Evolutionary conservation across 2,888 invertebrate species (phyloP).

Genomic region (Loripinus fragilis): DNA sequence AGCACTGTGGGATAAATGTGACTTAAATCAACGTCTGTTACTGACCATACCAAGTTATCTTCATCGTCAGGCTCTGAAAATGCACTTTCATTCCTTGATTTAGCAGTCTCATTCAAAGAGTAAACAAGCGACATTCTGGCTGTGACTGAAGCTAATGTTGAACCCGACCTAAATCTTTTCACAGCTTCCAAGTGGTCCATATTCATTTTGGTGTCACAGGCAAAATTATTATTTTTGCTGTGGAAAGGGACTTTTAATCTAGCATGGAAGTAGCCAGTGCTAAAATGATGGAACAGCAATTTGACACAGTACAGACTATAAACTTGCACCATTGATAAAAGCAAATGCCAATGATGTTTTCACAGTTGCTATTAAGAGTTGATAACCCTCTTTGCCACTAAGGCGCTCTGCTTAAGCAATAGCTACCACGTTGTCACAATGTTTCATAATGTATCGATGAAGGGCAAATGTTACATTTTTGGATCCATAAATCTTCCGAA

Average conservation of each 20-base stretch:
- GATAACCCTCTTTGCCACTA: conserved; percentile 16
- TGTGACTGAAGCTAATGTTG: conserved; percentile 33
- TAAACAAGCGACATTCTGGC: conserved; percentile 48
- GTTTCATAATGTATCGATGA: conserved; percentile 36
- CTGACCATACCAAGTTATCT: conserved; percentile 19
- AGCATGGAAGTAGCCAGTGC: conserved; percentile 15
- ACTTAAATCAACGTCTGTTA: conserved; percentile 12
- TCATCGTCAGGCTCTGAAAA: background rate
- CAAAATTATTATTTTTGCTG: conserved; percentile 19
- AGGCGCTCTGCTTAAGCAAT: conserved; percentile 25
- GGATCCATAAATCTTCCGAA: conserved; percentile 12
- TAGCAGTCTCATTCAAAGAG: conserved; percentile 19
- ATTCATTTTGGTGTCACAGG: conserved; percentile 28
- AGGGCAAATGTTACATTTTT: conserved; percentile 36
- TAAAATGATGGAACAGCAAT: conserved; percentile 7
- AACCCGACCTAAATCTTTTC: no score
- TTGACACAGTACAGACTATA: conserved; percentile 27
- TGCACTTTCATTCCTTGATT: background rate
- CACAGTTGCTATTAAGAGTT: conserved; percentile 16
- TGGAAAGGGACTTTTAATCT: conserved; percentile 15
- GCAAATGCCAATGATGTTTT: conserved; percentile 32
- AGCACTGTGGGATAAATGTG: conserved; percentile 19
- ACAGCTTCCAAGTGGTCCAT: conserved; percentile 32
- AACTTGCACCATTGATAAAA: conserved; percentile 25
- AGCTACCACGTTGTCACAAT: conserved; percentile 35